phyloP scores from a whole-genome alignment of 2,888 invertebrate species.

The Cephus pygmeus region DNA sequence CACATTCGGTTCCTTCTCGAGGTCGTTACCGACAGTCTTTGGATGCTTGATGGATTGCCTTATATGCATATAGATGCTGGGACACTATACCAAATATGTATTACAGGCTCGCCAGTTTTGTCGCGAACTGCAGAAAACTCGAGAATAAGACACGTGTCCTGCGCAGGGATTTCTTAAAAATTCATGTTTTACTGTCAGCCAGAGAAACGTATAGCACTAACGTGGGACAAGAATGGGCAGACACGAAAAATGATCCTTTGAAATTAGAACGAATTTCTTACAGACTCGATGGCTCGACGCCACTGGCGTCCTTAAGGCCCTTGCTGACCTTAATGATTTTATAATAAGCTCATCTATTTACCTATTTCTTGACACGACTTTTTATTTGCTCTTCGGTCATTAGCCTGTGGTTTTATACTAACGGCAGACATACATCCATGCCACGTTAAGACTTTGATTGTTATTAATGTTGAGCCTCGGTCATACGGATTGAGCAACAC shows the following conservation, averaged over 20 bases:
- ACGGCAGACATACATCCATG: conserved; percentile 14
- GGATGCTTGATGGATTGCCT: conserved; percentile 47
- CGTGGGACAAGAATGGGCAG: not conserved
- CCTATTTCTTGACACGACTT: conserved; percentile 23
- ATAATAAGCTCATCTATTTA: conserved; percentile 45
- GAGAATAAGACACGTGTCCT: not conserved
- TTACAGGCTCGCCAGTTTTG: not conserved
- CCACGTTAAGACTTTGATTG: conserved; percentile 19
- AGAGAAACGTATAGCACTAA: not conserved
- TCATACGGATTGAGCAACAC: not conserved
- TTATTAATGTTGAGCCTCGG: conserved; percentile 13
- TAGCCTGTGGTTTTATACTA: conserved; percentile 16
- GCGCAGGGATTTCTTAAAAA: not conserved
- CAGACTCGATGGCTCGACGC: not conserved
- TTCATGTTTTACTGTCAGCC: not conserved
- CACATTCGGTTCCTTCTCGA: conserved; percentile 37
- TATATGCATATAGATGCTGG: conserved; percentile 37
- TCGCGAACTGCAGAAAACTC: not conserved
- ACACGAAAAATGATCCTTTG: not conserved
- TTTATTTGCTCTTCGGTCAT: conserved; percentile 19
- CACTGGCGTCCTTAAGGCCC: conserved; percentile 18
- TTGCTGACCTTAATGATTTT: conserved; percentile 47
- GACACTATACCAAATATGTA: not conserved
- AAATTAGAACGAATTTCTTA: not conserved
- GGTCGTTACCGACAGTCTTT: conserved; percentile 31